Percentiles rank a stretch among this genome's conserved stretches.
phyloP scores from a whole-genome alignment of 2,888 invertebrate species.

The Limnephilus rhombicus region DNA sequence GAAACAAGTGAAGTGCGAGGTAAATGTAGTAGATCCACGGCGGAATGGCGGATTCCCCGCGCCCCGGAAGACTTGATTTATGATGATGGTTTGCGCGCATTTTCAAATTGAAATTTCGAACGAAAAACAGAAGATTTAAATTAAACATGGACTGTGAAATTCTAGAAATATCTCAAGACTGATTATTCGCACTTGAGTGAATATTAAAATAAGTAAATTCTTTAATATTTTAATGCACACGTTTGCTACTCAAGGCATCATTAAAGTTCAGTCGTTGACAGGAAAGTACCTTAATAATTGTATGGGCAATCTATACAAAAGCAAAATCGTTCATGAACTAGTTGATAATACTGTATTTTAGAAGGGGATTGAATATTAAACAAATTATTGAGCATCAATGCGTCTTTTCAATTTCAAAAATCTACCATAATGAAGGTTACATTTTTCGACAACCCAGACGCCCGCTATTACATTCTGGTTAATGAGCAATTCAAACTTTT shows the following conservation, averaged over 20 bases:
- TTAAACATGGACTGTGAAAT: background rate
- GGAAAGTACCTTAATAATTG: background rate
- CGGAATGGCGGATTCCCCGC: background rate
- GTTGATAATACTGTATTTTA: no score
- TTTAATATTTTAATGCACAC: background rate
- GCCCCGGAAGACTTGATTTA: background rate
- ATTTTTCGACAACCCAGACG: slow-evolving; percentile 8
- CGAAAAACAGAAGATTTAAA: background rate
- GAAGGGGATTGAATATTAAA: background rate
- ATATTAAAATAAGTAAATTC: background rate
- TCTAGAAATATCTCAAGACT: background rate
- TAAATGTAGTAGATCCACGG: background rate
- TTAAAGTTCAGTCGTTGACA: background rate
- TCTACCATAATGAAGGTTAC: background rate
- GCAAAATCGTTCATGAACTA: background rate
- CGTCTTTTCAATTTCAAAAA: background rate
- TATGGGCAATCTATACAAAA: background rate
- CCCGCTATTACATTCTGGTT: slow-evolving; percentile 61
- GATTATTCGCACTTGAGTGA: background rate
- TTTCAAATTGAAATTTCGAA: slow-evolving; percentile 32
- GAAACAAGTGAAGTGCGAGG: slow-evolving; percentile 53
- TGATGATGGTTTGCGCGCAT: background rate
- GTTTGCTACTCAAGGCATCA: background rate
- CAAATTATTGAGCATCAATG: background rate
- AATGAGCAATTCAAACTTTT: slow-evolving; percentile 63